Evolutionary conservation across 1,140 invertebrate genomes (phyloP), one percentile per base, ranked within the genome.

Genomic region (Drosophila insularis): DNA sequence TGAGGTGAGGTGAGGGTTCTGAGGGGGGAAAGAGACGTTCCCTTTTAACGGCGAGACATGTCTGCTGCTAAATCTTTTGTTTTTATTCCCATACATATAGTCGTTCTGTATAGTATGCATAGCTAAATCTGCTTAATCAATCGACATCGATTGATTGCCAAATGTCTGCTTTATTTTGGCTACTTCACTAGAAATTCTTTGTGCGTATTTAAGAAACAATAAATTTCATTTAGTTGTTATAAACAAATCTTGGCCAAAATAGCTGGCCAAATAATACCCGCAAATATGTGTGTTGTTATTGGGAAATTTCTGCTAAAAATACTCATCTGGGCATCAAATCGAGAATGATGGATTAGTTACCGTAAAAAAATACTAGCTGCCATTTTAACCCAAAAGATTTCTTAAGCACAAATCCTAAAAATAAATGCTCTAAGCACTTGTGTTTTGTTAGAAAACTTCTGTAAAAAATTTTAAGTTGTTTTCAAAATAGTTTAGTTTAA

Each of bases 171-270:
- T 58, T 19, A 17, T 58, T 58, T 19, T 58, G 31, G 60, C 39
- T 13, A 50, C 55, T 74, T 74, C 71, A 54, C 54, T 32, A 39
- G 62, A 74, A 73, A 54, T 60, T 27, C 10, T 37, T 60, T 73
- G 19, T 60, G 40, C 39, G 3, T 37, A 58, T 70, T 56, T 61
- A 62, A 37, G 66, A 55, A n/a, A 13, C 65, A 63, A 84, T 75
- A 56, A 71, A 68, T 61, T 43, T 68, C 23, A 54, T 35, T 70
- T 54, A 31, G 7, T 35, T 8, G 27, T 17, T 63, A 35, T 82
- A 84, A 82, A 82, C 80, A 80, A 80, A 76, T 58, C 6, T 27
- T 31, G 56, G 62, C 37, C 14, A 55, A 60, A 50, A 50, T 21
- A 35, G 35, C 50, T 14, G n/a, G 54, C 55, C 37, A 59, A 74